Evolutionary conservation across 2,888 invertebrate genomes (phyloP), one percentile per base, ranked within the genome.

Genomic region (Spialia ferax): DNA sequence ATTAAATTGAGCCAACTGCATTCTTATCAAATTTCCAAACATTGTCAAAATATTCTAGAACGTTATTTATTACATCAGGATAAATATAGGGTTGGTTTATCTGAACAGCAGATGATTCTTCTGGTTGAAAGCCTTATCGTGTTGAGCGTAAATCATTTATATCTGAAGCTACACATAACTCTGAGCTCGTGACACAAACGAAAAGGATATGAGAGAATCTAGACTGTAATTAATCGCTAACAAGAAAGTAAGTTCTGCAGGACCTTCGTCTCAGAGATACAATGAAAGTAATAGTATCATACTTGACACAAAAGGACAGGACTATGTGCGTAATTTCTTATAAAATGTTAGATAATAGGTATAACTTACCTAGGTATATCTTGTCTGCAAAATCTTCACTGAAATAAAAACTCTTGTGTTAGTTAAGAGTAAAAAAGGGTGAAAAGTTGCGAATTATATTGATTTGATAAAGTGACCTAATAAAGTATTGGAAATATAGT

Each of bases 121-220:
- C 61, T 26, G 18, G 50, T 62, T 62, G 22, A 62, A 50, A 62
- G 50, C 61, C 8, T 62, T 62, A 62, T 62, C 61, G 13, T 35
- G 61, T 52, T n/a, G 50, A 22, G 35, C 13, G 32, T 48, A 35
- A 62, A 18, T 62, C 61, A 62, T 62, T 35, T 52, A 7, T 38
- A 38, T 10, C 32, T 11, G 2, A 1, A 35, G 10, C 32, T 35
- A 10, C 7, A 13, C 60, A 20, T 35, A 20, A 4, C 56, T 18
- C 20, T 38, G 11, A 29, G 29, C n/a, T 11, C 35, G 35, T 22
- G 61, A 62, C 61, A 52, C 15, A 22, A 50, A 22, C 20, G 50
- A 61, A 61, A 35, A 35, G 35, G 32, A 32, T 20, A 52, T 52
- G 50, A 61, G 42, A 59, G 15, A 35, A 50, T 61, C 20, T 52